Percentiles rank a stretch among this genome's conserved stretches.
Conservation (phyloP, 2,113 vertebrate genomes). For the Cepphus grylle region DNA sequence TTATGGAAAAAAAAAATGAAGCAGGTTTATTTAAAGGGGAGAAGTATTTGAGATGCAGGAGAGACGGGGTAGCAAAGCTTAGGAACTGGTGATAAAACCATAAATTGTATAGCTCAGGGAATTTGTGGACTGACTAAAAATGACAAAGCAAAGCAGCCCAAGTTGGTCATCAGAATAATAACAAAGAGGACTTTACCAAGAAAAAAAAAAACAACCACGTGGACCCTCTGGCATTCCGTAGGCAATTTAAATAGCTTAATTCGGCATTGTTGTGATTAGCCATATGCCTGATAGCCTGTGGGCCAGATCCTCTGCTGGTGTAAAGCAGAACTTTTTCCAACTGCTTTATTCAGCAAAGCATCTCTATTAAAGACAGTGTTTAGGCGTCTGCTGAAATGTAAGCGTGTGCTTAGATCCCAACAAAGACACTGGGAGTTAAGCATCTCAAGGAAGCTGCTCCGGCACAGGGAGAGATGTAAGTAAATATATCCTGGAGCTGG, state of each 20-base stretch:
- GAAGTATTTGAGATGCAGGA: slow-evolving; percentile 68
- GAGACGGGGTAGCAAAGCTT: slow-evolving; percentile 60
- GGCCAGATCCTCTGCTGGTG: slow-evolving; percentile 26
- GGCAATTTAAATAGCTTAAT: slow-evolving; percentile 65
- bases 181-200: slow-evolving; percentile 50
- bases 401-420: background rate
- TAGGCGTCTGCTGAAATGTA: background rate
- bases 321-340: background rate
- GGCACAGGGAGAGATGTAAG: background rate
- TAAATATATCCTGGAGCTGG: background rate
- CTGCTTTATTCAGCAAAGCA: background rate
- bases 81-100: slow-evolving; percentile 66
- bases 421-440: background rate
- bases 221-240: slow-evolving; percentile 13
- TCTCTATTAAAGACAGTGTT: background rate
- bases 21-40: slow-evolving; percentile 72
- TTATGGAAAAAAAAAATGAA: slow-evolving; percentile 65
- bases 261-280: slow-evolving; percentile 44
- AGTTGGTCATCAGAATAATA: slow-evolving; percentile 57
- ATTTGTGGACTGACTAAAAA: slow-evolving; percentile 65
- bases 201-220: background rate
- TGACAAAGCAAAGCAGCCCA: slow-evolving; percentile 65
- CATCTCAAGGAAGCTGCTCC: background rate
- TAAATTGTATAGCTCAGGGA: slow-evolving; percentile 70
- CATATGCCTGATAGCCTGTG: slow-evolving; percentile 19